A percentile compares a stretch with the other conserved stretches of the same genome.
Evolutionary conservation across 2,888 invertebrate genomes (phyloP).

Genomic region (Clusia tigrina): DNA sequence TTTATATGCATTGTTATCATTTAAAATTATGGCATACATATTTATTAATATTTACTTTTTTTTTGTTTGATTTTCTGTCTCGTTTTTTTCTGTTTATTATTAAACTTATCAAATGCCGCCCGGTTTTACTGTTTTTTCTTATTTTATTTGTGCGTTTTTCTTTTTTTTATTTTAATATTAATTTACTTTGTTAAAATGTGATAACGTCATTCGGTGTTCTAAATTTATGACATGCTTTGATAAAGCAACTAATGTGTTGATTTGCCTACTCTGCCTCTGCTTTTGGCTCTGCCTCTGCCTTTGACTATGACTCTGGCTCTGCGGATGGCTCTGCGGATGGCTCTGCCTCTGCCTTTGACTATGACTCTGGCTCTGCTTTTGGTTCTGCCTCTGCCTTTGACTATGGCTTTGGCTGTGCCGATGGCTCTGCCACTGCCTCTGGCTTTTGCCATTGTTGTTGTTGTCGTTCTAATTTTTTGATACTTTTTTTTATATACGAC

Average conservation of each 20-base stretch:
- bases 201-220: conserved; percentile 4
- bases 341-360: too few species aligned
- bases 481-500: neutral
- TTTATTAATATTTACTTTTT: too few species aligned
- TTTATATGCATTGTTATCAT: too few species aligned
- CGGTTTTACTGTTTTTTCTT: neutral
- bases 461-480: neutral
- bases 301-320: too few species aligned
- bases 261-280: neutral
- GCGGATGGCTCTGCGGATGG: too few species aligned
- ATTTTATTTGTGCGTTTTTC: neutral
- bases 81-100: too few species aligned
- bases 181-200: neutral
- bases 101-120: neutral
- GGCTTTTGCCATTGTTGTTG: neutral
- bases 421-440: neutral
- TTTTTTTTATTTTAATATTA: neutral
- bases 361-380: neutral
- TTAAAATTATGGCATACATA: too few species aligned
- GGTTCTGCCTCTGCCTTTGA: neutral
- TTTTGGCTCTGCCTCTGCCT: neutral
- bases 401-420: neutral
- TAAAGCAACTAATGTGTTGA: neutral
- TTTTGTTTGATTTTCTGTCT: too few species aligned
- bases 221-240: conserved; percentile 5